phyloP scores from a whole-genome alignment of 1,140 invertebrate species.

The Maniola jurtina region DNA sequence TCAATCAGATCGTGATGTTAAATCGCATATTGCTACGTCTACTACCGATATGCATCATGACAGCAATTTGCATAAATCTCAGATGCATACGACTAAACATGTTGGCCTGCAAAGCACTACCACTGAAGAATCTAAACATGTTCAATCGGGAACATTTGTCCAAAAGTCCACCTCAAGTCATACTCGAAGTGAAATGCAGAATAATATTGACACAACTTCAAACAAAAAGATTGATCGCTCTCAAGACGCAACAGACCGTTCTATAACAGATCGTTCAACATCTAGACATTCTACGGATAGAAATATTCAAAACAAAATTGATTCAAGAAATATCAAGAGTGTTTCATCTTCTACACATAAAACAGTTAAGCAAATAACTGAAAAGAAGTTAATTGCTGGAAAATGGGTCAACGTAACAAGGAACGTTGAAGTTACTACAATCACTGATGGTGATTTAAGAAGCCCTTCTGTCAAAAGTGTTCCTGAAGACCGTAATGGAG shows the following conservation, averaged over 20 bases:
- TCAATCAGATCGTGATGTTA: conserved; percentile 20
- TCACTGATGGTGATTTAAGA: conserved; percentile 29
- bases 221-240: conserved; percentile 11
- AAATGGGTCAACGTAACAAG: conserved; percentile 69
- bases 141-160: conserved; percentile 39
- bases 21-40: conserved; percentile 19
- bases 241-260: conserved; percentile 36
- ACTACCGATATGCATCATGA: conserved; percentile 26
- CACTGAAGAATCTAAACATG: conserved; percentile 43
- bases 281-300: conserved; percentile 43
- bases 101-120: conserved; percentile 19
- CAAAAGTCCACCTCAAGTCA: conserved; percentile 36
- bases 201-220: conserved; percentile 27
- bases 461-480: conserved; percentile 26
- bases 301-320: conserved; percentile 45
- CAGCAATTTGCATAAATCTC: conserved; percentile 24
- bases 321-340: conserved; percentile 50
- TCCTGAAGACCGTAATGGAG: conserved; percentile 27
- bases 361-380: conserved; percentile 66
- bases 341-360: conserved; percentile 56
- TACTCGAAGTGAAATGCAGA: conserved; percentile 24
- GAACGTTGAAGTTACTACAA: conserved; percentile 61
- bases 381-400: conserved; percentile 68
- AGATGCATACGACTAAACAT: conserved; percentile 41
- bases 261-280: conserved; percentile 30